These are phyloP conservation scores for Gnatocerus cornutus DNA, from an alignment of 2,888 invertebrate species.

Conservation along the genomic window DNA sequence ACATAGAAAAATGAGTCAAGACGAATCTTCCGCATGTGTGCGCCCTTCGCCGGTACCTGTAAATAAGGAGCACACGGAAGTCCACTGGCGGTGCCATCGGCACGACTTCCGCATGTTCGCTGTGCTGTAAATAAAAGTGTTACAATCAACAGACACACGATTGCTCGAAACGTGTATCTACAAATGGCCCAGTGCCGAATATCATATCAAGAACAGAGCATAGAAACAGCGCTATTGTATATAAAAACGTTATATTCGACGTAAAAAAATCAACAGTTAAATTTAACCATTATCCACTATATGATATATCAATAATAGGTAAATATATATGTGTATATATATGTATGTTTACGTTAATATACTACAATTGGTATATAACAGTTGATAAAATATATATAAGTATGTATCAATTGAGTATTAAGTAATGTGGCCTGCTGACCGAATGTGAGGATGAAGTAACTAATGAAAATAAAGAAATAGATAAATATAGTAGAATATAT, in stretches of 20 bases:
- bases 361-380: slow-evolving; percentile 40
- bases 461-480: slow-evolving; percentile 29
- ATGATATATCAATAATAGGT: slow-evolving; percentile 12
- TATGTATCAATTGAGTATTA: slow-evolving; percentile 55
- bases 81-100: slow-evolving; percentile 22
- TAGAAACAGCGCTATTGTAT: slow-evolving; percentile 53
- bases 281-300: slow-evolving; percentile 26
- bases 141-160: slow-evolving; percentile 70
- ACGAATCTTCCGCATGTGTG: neutral
- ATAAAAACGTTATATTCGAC: slow-evolving; percentile 45
- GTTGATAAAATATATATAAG: slow-evolving; percentile 55
- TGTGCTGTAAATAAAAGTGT: slow-evolving; percentile 64
- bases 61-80: slow-evolving; percentile 46
- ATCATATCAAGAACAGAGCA: slow-evolving; percentile 68
- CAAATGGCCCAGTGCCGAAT: slow-evolving; percentile 69
- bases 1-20: too few relatives aligned
- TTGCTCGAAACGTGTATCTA: slow-evolving; percentile 71
- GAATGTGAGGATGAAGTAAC: slow-evolving; percentile 53
- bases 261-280: slow-evolving; percentile 41
- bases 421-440: slow-evolving; percentile 65
- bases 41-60: slow-evolving; percentile 49
- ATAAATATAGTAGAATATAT: slow-evolving; percentile 14
- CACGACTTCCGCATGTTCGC: slow-evolving; percentile 59
- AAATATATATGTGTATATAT: slow-evolving; percentile 19
- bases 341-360: slow-evolving; percentile 15